These are phyloP conservation scores for Ciconia stormi DNA, from an alignment of 2,113 vertebrate genomes.

Conservation along the genomic window DNA sequence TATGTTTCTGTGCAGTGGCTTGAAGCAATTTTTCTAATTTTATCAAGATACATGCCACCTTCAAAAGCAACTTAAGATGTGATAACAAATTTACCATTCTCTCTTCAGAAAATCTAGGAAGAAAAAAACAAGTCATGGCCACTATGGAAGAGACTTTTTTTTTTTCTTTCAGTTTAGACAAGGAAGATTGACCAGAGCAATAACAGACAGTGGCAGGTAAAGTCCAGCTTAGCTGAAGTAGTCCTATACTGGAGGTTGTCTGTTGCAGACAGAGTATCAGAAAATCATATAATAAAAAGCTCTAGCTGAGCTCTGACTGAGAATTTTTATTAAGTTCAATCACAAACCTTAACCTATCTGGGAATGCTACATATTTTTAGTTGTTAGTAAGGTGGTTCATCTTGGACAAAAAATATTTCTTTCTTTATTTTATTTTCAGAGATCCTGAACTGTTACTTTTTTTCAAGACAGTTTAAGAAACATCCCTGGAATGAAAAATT, in stretches of 20 bases:
- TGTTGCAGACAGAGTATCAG: neutral
- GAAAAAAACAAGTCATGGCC: neutral
- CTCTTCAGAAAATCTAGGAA: neutral
- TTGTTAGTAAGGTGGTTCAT: neutral
- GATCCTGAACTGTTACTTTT: neutral
- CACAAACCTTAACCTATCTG: neutral
- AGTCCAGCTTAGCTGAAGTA: neutral
- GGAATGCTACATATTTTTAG: neutral
- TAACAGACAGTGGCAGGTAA: neutral
- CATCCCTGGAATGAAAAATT: neutral
- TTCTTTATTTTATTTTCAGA: neutral
- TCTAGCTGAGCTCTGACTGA: neutral
- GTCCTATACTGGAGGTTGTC: neutral
- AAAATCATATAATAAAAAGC: neutral
- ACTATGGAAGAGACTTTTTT: neutral
- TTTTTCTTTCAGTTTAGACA: neutral
- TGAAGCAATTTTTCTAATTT: neutral
- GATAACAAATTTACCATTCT: neutral
- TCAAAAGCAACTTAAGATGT: neutral
- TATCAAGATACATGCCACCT: neutral
- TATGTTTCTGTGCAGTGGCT: neutral
- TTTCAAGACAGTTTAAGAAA: neutral
- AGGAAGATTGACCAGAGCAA: neutral
- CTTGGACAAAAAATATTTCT: neutral
- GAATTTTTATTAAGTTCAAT: neutral